Conservation (phyloP, 1,140 invertebrate species). For the Aphis craccivora region DNA sequence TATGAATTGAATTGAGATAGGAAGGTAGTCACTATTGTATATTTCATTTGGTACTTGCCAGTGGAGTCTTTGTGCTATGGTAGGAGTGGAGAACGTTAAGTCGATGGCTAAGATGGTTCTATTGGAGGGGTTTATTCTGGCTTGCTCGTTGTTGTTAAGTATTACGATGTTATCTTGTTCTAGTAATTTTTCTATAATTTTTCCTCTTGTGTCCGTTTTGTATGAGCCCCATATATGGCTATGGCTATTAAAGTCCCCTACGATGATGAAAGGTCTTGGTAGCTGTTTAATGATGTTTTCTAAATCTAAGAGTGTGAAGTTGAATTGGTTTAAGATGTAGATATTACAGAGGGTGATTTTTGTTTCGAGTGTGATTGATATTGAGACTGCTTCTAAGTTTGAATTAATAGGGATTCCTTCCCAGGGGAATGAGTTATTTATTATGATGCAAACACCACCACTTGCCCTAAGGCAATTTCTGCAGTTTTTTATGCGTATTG, state of each 20-base stretch:
- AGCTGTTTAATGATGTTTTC: not conserved
- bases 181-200: not conserved
- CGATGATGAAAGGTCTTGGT: not conserved
- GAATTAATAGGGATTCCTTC: not conserved
- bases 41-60: not conserved
- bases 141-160: not conserved
- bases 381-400: not conserved
- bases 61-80: not conserved
- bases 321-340: not conserved
- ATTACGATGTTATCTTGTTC: not conserved
- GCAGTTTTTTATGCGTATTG: not conserved
- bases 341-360: not conserved
- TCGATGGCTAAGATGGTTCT: not conserved
- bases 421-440: not conserved
- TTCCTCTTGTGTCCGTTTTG: not conserved
- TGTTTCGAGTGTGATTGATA: not conserved
- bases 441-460: not conserved
- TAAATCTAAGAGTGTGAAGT: not conserved
- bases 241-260: slow-evolving; percentile 1
- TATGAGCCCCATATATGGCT: not conserved
- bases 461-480: not conserved
- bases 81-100: not conserved
- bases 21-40: not conserved
- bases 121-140: not conserved
- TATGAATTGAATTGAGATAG: not conserved